Conservation (phyloP, 2,888 invertebrate species). For the Parnassius orleans region DNA sequence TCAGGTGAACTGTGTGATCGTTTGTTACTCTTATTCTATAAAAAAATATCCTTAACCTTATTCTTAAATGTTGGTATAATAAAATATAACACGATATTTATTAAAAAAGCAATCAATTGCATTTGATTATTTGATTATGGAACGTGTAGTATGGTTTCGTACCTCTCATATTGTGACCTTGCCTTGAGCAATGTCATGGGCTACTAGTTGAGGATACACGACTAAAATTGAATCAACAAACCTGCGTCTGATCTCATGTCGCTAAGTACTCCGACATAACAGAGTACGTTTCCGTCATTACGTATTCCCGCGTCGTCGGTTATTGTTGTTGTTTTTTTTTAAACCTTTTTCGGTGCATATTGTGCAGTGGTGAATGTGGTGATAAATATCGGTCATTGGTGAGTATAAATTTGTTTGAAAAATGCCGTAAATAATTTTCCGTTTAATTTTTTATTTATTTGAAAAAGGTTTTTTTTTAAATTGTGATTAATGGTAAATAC, state of each 20-base stretch:
- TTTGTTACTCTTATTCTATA: no score
- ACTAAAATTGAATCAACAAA: constrained; percentile 8
- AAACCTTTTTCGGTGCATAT: background rate
- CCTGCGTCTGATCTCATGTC: constrained; percentile 12
- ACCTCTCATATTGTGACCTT: constrained; percentile 4
- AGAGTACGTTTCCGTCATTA: constrained; percentile 9
- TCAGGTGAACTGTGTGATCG: no score
- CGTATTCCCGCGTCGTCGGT: constrained; percentile 8
- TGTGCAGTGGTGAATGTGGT: background rate
- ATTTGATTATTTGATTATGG: no score
- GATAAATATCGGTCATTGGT: constrained; percentile 14
- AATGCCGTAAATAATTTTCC: no score
- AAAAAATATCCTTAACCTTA: no score
- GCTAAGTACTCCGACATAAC: background rate
- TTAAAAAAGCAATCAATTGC: no score
- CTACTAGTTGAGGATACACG: background rate
- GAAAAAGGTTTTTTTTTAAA: no score
- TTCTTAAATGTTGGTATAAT: no score
- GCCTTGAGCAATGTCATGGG: constrained; percentile 4
- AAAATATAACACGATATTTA: no score
- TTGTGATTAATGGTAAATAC: no score
- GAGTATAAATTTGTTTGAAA: background rate
- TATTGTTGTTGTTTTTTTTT: constrained; percentile 12
- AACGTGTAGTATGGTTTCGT: background rate
- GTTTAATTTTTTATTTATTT: no score